These are phyloP conservation scores for Acipenser transmontanus DNA, from an alignment of 2,797 vertebrate species.

Conservation along the genomic window DNA sequence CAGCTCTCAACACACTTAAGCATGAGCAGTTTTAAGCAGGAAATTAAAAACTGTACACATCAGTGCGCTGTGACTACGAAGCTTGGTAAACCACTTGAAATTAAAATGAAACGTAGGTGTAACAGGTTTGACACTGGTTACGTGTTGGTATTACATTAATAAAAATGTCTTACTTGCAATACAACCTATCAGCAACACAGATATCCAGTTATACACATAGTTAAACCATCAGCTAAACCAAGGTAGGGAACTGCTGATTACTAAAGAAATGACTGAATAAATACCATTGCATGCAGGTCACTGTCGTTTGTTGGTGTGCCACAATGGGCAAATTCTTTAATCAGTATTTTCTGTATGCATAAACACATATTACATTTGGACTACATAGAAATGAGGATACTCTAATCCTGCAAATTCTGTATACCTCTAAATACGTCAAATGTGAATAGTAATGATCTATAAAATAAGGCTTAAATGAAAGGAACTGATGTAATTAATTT, in stretches of 20 bases:
- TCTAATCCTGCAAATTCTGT: conserved; percentile 8
- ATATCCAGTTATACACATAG: conserved; percentile 48
- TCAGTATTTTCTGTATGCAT: conserved; percentile 14
- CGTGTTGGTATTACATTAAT: not conserved
- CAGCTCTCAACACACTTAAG: conserved; percentile 14
- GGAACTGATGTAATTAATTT: conserved; percentile 10
- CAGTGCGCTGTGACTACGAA: conserved; percentile 11
- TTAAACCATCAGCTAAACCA: conserved; percentile 36
- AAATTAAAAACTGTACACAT: conserved; percentile 15
- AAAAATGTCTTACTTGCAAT: conserved; percentile 26
- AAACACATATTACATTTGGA: not conserved
- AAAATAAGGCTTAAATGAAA: conserved; percentile 6
- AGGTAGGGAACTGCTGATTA: not conserved
- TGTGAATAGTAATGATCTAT: not conserved
- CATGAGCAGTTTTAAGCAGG: conserved; percentile 12
- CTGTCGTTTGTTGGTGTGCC: conserved; percentile 30
- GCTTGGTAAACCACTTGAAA: conserved; percentile 12
- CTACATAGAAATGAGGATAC: conserved; percentile 7
- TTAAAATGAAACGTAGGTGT: conserved; percentile 10
- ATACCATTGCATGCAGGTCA: conserved; percentile 47
- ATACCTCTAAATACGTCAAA: not conserved
- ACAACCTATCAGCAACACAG: conserved; percentile 59
- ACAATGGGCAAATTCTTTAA: conserved; percentile 35
- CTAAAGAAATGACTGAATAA: conserved; percentile 38
- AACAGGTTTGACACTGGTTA: not conserved